Conservation (phyloP, 2,113 vertebrate species). For the Cranoglanis bouderius region DNA sequence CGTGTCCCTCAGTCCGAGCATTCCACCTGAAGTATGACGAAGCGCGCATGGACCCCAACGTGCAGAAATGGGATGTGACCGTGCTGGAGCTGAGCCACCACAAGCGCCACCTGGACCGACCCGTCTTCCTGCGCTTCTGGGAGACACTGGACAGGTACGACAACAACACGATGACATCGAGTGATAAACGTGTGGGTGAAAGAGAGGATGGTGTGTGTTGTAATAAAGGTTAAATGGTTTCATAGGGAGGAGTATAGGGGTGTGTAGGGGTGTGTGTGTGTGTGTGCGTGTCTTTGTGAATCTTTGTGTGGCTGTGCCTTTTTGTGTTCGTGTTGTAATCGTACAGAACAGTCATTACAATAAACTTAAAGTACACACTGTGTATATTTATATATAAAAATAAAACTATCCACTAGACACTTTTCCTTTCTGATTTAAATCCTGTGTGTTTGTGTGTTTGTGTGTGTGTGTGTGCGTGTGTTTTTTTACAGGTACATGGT, state of each 20-base stretch:
- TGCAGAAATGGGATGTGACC: slow-evolving; percentile 98
- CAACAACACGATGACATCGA: too few relatives aligned
- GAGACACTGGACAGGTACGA: slow-evolving; percentile 93
- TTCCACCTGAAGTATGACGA: slow-evolving; percentile 98
- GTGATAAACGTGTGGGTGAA: neutral
- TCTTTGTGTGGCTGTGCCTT: too few relatives aligned
- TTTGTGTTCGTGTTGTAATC: too few relatives aligned
- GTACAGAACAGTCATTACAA: too few relatives aligned
- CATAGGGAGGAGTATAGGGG: too few relatives aligned
- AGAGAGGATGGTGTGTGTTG: neutral
- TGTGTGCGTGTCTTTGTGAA: too few relatives aligned
- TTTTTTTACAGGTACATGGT: slow-evolving; percentile 88
- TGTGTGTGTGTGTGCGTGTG: neutral
- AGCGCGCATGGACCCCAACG: slow-evolving; percentile 92
- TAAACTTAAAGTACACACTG: neutral
- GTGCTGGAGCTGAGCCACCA: slow-evolving; percentile 97
- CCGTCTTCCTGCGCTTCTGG: slow-evolving; percentile 95
- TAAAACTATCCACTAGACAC: neutral
- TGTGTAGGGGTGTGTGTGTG: too few relatives aligned
- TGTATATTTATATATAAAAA: too few relatives aligned
- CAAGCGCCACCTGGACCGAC: slow-evolving; percentile 93
- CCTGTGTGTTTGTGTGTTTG: neutral
- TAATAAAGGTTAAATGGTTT: too few relatives aligned
- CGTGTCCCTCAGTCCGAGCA: slow-evolving; percentile 83
- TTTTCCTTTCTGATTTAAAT: neutral